Evolutionary conservation across 2,113 vertebrate genomes (phyloP), one percentile per base, ranked within the genome.

Genomic region (Eubucco bourcierii): DNA sequence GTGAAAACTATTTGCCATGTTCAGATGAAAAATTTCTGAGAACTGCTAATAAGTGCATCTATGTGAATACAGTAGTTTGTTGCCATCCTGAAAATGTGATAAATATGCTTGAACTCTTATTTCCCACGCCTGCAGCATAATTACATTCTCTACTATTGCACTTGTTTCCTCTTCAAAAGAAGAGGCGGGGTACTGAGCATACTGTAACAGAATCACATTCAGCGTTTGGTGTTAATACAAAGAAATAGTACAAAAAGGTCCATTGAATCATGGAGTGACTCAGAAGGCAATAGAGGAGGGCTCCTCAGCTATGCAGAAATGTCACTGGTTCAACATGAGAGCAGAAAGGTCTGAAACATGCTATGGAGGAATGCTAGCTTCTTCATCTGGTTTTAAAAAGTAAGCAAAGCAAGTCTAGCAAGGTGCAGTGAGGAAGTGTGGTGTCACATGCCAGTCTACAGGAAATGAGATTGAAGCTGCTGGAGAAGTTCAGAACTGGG

Each of bases 381-480:
- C 96, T 94, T 96, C 80, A 87, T 95, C 91, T 89, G 88, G 37
- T 73, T 96, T 85, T 89, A 68, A 76, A 70, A 21, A 11, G n/a
- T 72, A 53, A 68, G 88, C 14, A 18, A 44, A 90, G 94, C 5
- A 2, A 72, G 67, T 60, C 59, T 59, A 53, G 94, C 95, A 96
- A 97, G 97, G 97, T 97, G 95, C 73, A 3, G 94, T 95, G 94
- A 97, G 98, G 98, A 98, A 98, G 97, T 95, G 31, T 81, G 91
- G 77, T 90, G 97, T 98, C 96, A 97, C 95, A 55, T 96, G 97
- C 78, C 27, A 9, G 93, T 27, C 44, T 58, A 70, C 97, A 98
- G 98, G 98, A 98, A 98, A 95, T 46, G 5, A 89, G 76, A 73
- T 52, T 80, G 94, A 95, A 96, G 95, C 81, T 58, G 74, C 92